Base-by-base conservation (phyloP, 2,113 vertebrate species). In the Poecilia latipinna region DNA sequence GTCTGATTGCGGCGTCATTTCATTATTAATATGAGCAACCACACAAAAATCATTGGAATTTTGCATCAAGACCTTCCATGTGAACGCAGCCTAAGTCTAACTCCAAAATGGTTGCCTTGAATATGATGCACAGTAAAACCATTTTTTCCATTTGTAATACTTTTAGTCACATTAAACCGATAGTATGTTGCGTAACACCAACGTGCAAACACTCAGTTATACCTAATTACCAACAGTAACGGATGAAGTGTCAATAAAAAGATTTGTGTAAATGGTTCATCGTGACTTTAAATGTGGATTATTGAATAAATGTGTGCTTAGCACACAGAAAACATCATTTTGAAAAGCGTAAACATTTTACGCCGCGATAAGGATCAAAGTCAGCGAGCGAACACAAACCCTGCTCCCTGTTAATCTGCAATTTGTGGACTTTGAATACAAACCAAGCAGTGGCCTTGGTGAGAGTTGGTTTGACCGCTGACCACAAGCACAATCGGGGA, bases 391-490 rank as follows among this genome's bases (percentile, higher is more conserved):
- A 72, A 69, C 48, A 11, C 73, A 37, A 57, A 65, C 11, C 31
- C 60, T 15, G 33, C 79, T 57, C 33, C 0, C 33, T 35, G 63
- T 74, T 82, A 54, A 68, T 82, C 64, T 32, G 51, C 72, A 78
- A 39, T 89, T 82, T 74, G 82, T 79, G 60, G 8, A 22, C 84
- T 12, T 75, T 89, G 86, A 87, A 90, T 89, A 77, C 76, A 61
- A 84, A 79, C 79, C 66, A 22, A 11, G 62, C 63, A 0, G 67
- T 79, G 86, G 84, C 75, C 19, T 31, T 48, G 66, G 79, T 77
- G 39, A 71, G 61, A 75, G 76, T 70, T 60, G 75, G 72, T 85
- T 84, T 88, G 90, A 89, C 86, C 85, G 57, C 82, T 81, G 81
- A 87, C 87, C 80, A 64, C 79, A 1, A 12, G 13, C 39, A 86